phyloP scores from a whole-genome alignment of 2,888 invertebrate genomes.

The Corythucha ciliata region DNA sequence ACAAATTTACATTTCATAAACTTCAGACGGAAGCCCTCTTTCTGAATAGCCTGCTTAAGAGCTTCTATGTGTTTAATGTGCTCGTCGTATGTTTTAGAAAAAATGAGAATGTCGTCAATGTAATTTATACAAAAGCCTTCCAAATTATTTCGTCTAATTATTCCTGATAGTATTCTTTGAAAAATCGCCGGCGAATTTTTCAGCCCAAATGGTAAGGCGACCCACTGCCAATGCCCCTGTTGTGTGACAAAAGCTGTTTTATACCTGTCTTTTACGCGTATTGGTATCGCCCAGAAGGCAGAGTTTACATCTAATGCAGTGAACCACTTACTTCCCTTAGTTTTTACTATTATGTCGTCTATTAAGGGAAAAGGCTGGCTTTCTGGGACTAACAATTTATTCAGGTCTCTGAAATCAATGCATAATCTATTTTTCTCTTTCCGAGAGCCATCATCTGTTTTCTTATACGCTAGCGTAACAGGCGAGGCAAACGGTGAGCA shows the following conservation, averaged over 20 bases:
- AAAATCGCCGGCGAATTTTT: too few species aligned
- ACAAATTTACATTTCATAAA: constrained; percentile 9
- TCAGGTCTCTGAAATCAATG: constrained; percentile 21
- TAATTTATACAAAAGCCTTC: too few species aligned
- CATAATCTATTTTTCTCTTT: constrained; percentile 15
- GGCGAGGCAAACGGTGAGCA: constrained; percentile 20
- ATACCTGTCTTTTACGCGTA: background rate
- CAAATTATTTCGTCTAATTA: too few species aligned
- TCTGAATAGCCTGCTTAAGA: too few species aligned
- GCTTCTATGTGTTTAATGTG: too few species aligned
- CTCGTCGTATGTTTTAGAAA: too few species aligned
- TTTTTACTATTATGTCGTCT: constrained; percentile 18
- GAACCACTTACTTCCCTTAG: constrained; percentile 4
- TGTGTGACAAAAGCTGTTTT: constrained; percentile 11
- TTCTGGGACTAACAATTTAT: constrained; percentile 21
- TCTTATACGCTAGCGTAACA: constrained; percentile 24
- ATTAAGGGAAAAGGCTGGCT: constrained; percentile 20
- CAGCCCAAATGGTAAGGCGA: background rate
- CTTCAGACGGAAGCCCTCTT: too few species aligned
- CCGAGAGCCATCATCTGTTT: constrained; percentile 3
- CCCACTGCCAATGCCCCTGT: constrained; percentile 11
- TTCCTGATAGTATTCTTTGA: too few species aligned
- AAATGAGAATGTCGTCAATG: too few species aligned
- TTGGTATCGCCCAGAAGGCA: constrained; percentile 17
- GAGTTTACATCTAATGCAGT: too few species aligned